These are phyloP conservation scores for Pongo abelii DNA, from an alignment of 2,113 vertebrate genomes.

Conservation along the genomic window DNA sequence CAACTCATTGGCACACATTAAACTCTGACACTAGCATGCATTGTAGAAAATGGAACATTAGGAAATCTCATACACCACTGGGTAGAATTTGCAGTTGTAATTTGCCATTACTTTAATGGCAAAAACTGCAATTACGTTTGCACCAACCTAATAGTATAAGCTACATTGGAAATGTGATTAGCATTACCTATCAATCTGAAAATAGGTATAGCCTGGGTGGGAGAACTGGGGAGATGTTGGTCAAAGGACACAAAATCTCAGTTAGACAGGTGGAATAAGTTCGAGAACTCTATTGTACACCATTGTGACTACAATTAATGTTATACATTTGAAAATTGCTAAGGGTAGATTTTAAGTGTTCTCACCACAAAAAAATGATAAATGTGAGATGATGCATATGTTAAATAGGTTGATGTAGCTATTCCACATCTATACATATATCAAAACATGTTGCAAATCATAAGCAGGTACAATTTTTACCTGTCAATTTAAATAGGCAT, in stretches of 20 bases:
- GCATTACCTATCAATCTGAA: neutral
- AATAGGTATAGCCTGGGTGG: neutral
- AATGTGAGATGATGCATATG: neutral
- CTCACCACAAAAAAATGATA: neutral
- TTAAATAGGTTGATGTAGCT: neutral
- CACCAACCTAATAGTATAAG: neutral
- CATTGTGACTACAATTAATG: neutral
- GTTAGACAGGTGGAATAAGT: neutral
- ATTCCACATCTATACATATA: neutral
- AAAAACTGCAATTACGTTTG: too few relatives aligned
- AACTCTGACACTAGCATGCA: neutral
- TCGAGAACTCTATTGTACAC: neutral
- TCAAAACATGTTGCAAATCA: neutral
- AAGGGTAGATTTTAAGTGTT: neutral
- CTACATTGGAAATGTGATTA: neutral
- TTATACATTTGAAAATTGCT: neutral
- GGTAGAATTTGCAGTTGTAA: neutral
- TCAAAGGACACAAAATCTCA: neutral
- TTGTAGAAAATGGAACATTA: neutral
- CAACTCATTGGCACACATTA: neutral
- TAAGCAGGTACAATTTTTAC: neutral
- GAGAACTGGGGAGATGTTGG: neutral
- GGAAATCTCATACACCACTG: neutral
- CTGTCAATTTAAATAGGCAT: neutral
- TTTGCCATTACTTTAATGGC: too few relatives aligned